These are phyloP conservation scores for Metopolophium dirhodum DNA, from an alignment of 1,140 invertebrate species.

Conservation along the genomic window DNA sequence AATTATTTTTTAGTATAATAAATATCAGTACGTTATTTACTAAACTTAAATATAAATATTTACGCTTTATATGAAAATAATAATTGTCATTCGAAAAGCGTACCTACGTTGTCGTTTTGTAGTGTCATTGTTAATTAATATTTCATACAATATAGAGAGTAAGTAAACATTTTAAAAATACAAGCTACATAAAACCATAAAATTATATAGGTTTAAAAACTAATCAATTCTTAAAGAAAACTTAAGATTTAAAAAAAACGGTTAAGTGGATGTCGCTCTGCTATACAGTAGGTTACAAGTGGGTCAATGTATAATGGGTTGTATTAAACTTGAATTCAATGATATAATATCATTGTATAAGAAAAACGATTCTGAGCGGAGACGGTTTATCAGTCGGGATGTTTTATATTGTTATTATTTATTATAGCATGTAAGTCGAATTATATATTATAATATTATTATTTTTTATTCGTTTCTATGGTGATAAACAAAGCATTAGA, in stretches of 20 bases:
- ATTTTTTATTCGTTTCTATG: no score
- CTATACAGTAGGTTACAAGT: no score
- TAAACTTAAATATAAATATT: not conserved
- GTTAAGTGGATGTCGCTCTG: no score
- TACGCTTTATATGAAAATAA: not conserved
- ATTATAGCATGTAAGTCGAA: no score
- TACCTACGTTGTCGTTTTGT: not conserved
- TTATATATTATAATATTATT: no score
- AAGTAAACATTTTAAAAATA: not conserved
- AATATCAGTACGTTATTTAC: not conserved
- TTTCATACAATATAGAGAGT: not conserved
- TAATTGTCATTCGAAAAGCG: not conserved
- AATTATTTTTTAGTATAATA: not conserved
- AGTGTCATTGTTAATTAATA: not conserved
- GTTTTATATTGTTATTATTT: no score
- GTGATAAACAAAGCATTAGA: no score
- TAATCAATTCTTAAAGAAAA: not conserved
- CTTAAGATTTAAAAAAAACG: not conserved
- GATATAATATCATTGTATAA: no score
- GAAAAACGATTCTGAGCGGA: no score
- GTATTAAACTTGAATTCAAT: no score
- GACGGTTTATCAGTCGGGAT: no score
- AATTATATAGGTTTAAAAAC: not conserved
- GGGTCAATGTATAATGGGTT: no score
- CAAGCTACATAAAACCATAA: not conserved